Percentiles rank a stretch among this genome's conserved stretches.
Conservation (phyloP, 1,140 invertebrate species). For the Coboldia fuscipes region DNA sequence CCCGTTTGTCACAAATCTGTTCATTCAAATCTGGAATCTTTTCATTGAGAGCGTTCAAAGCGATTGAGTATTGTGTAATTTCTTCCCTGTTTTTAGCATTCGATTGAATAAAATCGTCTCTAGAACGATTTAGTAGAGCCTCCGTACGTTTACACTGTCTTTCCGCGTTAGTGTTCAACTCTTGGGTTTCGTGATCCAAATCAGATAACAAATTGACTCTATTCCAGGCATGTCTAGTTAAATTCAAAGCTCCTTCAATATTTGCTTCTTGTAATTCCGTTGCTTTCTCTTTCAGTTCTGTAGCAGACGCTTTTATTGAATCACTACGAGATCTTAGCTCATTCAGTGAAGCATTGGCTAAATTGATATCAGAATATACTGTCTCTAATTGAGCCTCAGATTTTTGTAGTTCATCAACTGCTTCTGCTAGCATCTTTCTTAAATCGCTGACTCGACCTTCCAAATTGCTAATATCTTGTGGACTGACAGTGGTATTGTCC, state of each 20-base stretch:
- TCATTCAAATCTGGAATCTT: slow-evolving; percentile 70
- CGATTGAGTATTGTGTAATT: slow-evolving; percentile 35
- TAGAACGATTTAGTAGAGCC: slow-evolving; percentile 45
- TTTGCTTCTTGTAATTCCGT: slow-evolving; percentile 85
- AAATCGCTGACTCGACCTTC: slow-evolving; percentile 22
- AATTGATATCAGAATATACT: slow-evolving; percentile 52
- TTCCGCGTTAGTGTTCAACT: slow-evolving; percentile 52
- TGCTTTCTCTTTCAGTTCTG: slow-evolving; percentile 60
- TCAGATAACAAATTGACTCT: slow-evolving; percentile 22
- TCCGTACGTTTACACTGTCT: slow-evolving; percentile 66
- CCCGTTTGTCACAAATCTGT: slow-evolving; percentile 70
- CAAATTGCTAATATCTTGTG: slow-evolving; percentile 45
- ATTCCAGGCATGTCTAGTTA: slow-evolving; percentile 62
- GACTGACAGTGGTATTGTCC: slow-evolving; percentile 49
- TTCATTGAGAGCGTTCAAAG: slow-evolving; percentile 40
- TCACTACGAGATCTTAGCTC: slow-evolving; percentile 49
- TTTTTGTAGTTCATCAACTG: slow-evolving; percentile 25
- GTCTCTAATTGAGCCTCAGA: slow-evolving; percentile 42
- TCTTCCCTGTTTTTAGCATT: slow-evolving; percentile 45
- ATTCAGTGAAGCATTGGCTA: slow-evolving; percentile 54
- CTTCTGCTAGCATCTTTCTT: slow-evolving; percentile 13
- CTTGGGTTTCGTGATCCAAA: slow-evolving; percentile 41
- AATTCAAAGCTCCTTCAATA: slow-evolving; percentile 80
- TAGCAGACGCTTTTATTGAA: slow-evolving; percentile 45
- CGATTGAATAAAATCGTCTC: slow-evolving; percentile 42